Evolutionary conservation across 1,140 invertebrate species (phyloP).

Genomic region (Gryllus bimaculatus): DNA sequence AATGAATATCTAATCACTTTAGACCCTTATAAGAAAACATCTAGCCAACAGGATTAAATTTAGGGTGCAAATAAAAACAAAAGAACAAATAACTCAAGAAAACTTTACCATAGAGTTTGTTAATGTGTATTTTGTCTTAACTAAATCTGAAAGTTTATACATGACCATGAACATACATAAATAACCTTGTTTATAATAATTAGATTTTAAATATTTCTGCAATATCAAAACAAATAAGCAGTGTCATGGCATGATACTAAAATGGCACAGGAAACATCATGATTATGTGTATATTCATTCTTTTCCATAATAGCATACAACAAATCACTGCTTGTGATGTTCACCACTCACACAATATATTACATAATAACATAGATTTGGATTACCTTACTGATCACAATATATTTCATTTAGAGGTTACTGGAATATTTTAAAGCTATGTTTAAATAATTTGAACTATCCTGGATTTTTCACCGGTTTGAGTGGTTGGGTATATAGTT

Average conservation of each 20-base stretch:
- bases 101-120: background rate
- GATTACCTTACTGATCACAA: conserved; percentile 2
- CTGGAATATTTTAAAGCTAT: background rate
- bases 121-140: background rate
- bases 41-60: too few relatives aligned
- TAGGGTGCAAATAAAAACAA: too few relatives aligned
- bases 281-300: background rate
- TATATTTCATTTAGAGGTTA: background rate
- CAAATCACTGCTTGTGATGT: background rate
- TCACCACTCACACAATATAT: background rate
- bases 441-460: background rate
- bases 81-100: too few relatives aligned
- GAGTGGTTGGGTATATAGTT: background rate
- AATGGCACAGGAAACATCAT: background rate
- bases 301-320: background rate
- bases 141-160: conserved; percentile 5
- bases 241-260: background rate
- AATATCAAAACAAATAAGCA: background rate
- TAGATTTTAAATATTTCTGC: background rate
- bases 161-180: conserved; percentile 1
- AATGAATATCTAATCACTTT: too few relatives aligned
- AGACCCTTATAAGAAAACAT: too few relatives aligned
- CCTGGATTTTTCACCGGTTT: background rate
- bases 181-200: background rate
- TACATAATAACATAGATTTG: background rate